Evolutionary conservation across 2,888 invertebrate species (phyloP), one percentile per base, ranked within the genome.

Genomic region (Andrena haemorrhoa): DNA sequence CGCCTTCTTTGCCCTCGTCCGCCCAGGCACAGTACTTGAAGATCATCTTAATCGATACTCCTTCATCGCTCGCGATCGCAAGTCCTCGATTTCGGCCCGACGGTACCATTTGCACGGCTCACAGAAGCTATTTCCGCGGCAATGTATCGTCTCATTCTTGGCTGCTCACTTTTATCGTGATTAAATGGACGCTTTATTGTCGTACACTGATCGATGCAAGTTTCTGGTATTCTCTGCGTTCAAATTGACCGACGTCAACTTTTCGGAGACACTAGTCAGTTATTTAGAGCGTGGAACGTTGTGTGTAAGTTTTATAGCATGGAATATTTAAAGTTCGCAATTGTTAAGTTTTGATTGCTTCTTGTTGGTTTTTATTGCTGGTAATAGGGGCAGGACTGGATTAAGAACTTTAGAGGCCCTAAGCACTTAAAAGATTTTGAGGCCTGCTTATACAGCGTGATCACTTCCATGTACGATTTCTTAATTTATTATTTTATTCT

Each of bases 11-110:
- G 66, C 82, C 75, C 75, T 90, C 89, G 61, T 75, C 85, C 5
- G 93, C 89, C 93, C 92, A 92, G 35, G 91, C 82, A 85, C 93
- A 93, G 76, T 90, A 92, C 74, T 92, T 93, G 83, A 93, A 92
- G 76, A 93, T 91, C 93, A 93, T 93, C 53, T 51, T 74, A 51
- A 12, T 33, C 23, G 61, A 29, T 33, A 8, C 23, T 31, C 26
- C 20, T 23, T 84, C 64, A 79, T 68, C 65, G 79, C 51, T 81
- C 23, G 7, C 77, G 77, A 49, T 74, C 64, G 29, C 61, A 65
- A 68, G 56, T 84, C 68, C 72, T 82, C 41, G 60, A 6, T 47
- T 61, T 26, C 60, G 56, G 26, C 1, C 35, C 35, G 31, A n/a
- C 53, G 31, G 12, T 31, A 64, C 51, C 60, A 49, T 70, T 74